Base-by-base conservation (phyloP, 2,113 vertebrate genomes). In the Spilogale gracilis region DNA sequence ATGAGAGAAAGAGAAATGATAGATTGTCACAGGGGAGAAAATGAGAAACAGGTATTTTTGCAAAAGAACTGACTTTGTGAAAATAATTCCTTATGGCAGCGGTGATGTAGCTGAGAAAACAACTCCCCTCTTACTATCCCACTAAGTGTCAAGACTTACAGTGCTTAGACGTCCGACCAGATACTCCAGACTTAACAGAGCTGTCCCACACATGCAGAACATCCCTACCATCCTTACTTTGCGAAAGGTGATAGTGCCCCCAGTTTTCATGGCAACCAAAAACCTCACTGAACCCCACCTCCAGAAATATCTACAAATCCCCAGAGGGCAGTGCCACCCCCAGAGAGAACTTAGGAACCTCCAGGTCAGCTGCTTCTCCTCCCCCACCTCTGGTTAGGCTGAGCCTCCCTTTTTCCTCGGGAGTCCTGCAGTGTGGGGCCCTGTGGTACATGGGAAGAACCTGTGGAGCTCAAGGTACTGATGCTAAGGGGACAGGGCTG, bases 21-120 rank as follows among this genome's bases (percentile, higher is more conserved):
- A 65, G 84, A 13, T 71, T 91, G 38, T 88, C 60, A 90, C 69
- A 74, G 81, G 67, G 30, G 45, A 90, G 52, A 92, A 87, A 93
- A 67, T 56, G 43, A 94, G 43, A 92, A 60, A 74, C 80, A 54
- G 8, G 1, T 84, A 21, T 52, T 84, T 94, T 78, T 79, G 32
- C 63, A 76, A 60, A 76, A 5, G 83, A 95, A n/a, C n/a, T 76
- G 60, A 56, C 27, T 21, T 6, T 67, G 25, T 95, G 78, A 50
- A 96, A 73, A 73, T 88, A 76, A 81, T 94, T 89, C 78, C 32
- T 52, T 73, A 1, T 30, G 30, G 54, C 21, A 86, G 69, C 27
- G 18, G 65, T 61, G 83, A 81, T n/a, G 23, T 90, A 71, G 38
- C 63, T 65, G 69, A 74, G 74, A 38, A 90, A 61, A 76, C 14